phyloP scores from a whole-genome alignment of 53 echinoderm and acorn worm species.

The Patiria pectinifera region DNA sequence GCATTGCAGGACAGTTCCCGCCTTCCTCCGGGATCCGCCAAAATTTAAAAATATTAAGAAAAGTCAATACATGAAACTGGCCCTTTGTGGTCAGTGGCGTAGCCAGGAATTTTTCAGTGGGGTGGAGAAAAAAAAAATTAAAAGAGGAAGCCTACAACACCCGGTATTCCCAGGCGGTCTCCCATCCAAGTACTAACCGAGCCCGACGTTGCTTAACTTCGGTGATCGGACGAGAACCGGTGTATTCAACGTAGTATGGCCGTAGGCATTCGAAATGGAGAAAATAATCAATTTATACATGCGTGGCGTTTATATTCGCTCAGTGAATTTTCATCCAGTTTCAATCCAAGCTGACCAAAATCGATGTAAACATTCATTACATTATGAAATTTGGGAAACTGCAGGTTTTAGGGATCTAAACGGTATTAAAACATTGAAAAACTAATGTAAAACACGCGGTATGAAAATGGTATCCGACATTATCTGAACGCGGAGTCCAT shows the following conservation, averaged over 20 bases:
- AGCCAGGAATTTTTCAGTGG: too few species aligned
- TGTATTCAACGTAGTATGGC: constrained; percentile 71
- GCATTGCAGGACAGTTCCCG: too few species aligned
- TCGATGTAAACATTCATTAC: not conserved
- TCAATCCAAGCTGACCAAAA: not conserved
- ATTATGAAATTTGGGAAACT: not conserved
- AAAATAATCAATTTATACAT: not conserved
- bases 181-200: constrained; percentile 68
- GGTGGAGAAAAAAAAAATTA: too few species aligned
- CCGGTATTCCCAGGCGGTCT: constrained; percentile 46
- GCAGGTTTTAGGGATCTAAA: not conserved
- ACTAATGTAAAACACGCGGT: not conserved
- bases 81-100: too few species aligned
- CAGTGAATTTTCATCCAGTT: not conserved
- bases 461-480: not conserved
- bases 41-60: too few species aligned
- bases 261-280: not conserved
- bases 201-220: constrained; percentile 67
- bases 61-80: too few species aligned
- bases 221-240: constrained; percentile 72
- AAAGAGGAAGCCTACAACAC: constrained; percentile 22
- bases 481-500: not conserved
- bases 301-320: not conserved
- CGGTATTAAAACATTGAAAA: not conserved
- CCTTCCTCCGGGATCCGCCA: too few species aligned